Base-by-base conservation (phyloP, 2,113 vertebrate species). In the Mormoops blainvillei region DNA sequence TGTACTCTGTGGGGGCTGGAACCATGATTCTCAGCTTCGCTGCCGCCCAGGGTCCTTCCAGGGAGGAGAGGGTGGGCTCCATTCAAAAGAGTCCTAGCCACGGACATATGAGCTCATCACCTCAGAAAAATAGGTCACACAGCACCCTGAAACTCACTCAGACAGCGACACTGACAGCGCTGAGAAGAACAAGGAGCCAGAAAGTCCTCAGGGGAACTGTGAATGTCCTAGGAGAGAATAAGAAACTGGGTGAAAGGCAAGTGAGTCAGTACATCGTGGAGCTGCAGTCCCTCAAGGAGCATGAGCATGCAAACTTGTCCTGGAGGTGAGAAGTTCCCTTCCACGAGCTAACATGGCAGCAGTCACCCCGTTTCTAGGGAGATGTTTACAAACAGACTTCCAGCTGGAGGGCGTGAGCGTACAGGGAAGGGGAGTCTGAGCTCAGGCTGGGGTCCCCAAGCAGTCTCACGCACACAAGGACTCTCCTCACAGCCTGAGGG, bases 81-180 rank as follows among this genome's bases (percentile, higher is more conserved):
- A 36, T 63, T 50, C 52, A 56, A 20, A 58, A n/a, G 50, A 77
- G 16, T 58, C 16, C n/a, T 20, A 58, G 52, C 26, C n/a, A 50
- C 15, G 73, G 45, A 77, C 13, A 11, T 24, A 4, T 70, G 71
- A 82, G 41, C 54, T 94, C 24, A 50, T 76, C 61, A 43, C 11
- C 5, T 91, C 38, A 45, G 61, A 56, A 82, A 88, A 93, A 38
- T 67, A 61, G 71, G 71, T 58, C 41, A 65, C 20, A n/a, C 20
- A 84, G 22, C 41, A 54, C 31, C 48, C 52, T 70, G 88, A 94
- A 43, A 92, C 28, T 38, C 36, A 82, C 33, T 31, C 43, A 83
- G 38, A 73, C n/a, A 86, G 31, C 8, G 28, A 78, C 4, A 12
- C 22, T 48, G n/a, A 61, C 7, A 90, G 48, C 50, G 85, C 33